phyloP scores from a whole-genome alignment of 92 coral and sea anemone species.

The Palythoa grandis region DNA sequence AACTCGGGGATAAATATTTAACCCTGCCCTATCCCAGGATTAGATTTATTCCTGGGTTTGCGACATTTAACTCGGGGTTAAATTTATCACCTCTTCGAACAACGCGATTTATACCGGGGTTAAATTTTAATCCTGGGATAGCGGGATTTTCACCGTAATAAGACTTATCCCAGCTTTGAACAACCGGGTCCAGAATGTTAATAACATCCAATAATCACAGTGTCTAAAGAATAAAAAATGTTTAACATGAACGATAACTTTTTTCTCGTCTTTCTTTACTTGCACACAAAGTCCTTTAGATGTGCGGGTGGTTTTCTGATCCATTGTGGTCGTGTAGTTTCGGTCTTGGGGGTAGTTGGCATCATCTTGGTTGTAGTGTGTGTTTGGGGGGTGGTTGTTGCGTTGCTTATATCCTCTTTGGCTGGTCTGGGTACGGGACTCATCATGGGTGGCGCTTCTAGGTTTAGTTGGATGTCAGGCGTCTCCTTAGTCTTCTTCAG shows the following conservation, averaged over 20 bases:
- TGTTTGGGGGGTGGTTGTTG: constrained; percentile 6
- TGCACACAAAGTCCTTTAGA: constrained; percentile 25
- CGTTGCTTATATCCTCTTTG: constrained; percentile 1
- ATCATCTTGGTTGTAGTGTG: neutral
- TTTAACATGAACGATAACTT: constrained; percentile 20
- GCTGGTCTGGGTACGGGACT: constrained; percentile 1
- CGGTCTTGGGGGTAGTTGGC: neutral
- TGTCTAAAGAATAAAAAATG: constrained; percentile 1
- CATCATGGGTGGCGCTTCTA: neutral
- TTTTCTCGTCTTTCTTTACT: constrained; percentile 8
- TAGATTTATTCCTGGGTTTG: neutral
- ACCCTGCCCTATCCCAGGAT: too few species aligned
- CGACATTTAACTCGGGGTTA: too few species aligned
- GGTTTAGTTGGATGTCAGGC: constrained; percentile 26
- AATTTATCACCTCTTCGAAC: too few species aligned
- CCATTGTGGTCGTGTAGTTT: constrained; percentile 10
- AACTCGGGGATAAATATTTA: too few species aligned
- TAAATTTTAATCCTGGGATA: too few species aligned
- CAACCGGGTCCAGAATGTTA: neutral
- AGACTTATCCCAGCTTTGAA: too few species aligned
- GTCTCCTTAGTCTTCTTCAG: neutral
- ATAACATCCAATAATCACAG: neutral
- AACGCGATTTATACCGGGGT: too few species aligned
- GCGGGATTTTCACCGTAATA: too few species aligned
- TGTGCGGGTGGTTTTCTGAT: constrained; percentile 29